Evolutionary conservation across 1,140 invertebrate genomes (phyloP).

Genomic region (Brachionus sp.): DNA sequence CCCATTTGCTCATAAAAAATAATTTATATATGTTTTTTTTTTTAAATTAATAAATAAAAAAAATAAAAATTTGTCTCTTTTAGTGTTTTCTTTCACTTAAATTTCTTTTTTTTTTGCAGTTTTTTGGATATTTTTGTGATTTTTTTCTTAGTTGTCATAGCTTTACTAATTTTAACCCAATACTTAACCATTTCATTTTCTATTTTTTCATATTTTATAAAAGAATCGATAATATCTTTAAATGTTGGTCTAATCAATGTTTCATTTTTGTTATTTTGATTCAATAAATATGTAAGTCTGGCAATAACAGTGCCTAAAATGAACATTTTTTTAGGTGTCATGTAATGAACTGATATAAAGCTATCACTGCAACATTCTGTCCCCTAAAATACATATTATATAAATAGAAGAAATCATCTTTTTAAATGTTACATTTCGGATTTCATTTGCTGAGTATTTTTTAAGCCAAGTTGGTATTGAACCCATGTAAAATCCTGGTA

Average conservation of each 20-base stretch:
- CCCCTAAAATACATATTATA: slow-evolving; percentile 5
- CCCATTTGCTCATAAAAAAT: no score
- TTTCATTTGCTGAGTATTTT: slow-evolving; percentile 1
- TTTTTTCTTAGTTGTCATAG: slow-evolving; percentile 1
- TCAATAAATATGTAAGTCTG: not conserved
- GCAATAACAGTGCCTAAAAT: not conserved
- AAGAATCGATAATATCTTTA: not conserved
- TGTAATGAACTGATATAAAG: slow-evolving; percentile 37
- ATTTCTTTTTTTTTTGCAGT: no score
- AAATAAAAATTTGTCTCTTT: not conserved
- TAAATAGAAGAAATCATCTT: not conserved
- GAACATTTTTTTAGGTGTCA: not conserved
- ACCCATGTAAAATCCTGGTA: not conserved
- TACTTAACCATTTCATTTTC: slow-evolving; percentile 6
- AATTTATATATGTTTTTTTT: no score
- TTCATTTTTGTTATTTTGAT: not conserved
- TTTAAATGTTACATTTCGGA: slow-evolving; percentile 5
- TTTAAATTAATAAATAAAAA: no score
- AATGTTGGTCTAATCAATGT: not conserved
- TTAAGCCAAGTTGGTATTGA: not conserved
- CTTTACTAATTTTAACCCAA: not conserved
- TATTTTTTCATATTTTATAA: slow-evolving; percentile 6
- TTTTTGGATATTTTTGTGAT: not conserved
- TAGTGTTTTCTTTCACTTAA: not conserved
- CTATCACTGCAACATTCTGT: slow-evolving; percentile 37